Evolutionary conservation across 92 coral and sea anemone species (phyloP), one percentile per base, ranked within the genome.

Genomic region (Paramuricea clavata): DNA sequence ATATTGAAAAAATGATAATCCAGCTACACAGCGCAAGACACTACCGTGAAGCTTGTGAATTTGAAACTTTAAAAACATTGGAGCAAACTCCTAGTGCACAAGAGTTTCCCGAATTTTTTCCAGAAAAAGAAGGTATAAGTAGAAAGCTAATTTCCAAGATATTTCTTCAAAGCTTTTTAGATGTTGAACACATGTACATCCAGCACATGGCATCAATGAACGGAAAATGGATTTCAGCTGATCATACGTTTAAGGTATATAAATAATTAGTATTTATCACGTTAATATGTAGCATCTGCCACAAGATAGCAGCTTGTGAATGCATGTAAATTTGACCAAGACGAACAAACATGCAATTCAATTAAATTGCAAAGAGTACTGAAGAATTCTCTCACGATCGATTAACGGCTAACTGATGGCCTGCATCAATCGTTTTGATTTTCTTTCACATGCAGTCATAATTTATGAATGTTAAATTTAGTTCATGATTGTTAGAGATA

Each of bases 171-270:
- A 68, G 52, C 69, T 88, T 81, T n/a, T 68, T 69, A 41, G 82
- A 88, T 39, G 74, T 78, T 31, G 76, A 88, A 36, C 70, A 33
- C 49, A 78, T 78, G 69, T 87, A 81, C 28, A 81, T 85, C 42
- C 78, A 68, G 33, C 87, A 81, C 67, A 87, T 68, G 90, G 86
- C 86, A 69, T 81, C 81, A 15, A 86, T 69, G 19, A 36, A 27
- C 50, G 88, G 81, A 5, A 32, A 88, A 19, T 88, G 91, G 91
- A 60, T 83, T 32, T 80, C 87, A 34, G 87, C 83, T 50, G 85
- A 88, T 82, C 87, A 87, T 61, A 88, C 91, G 44, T 88, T 88
- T 60, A 88, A 88, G 69, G 74, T 30, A 67, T n/a, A n/a, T n/a
- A n/a, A n/a, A n/a, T n/a, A n/a, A n/a, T n/a, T n/a, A n/a, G n/a